Evolutionary conservation across 2,888 invertebrate genomes (phyloP).

Genomic region (Blera fallax): DNA sequence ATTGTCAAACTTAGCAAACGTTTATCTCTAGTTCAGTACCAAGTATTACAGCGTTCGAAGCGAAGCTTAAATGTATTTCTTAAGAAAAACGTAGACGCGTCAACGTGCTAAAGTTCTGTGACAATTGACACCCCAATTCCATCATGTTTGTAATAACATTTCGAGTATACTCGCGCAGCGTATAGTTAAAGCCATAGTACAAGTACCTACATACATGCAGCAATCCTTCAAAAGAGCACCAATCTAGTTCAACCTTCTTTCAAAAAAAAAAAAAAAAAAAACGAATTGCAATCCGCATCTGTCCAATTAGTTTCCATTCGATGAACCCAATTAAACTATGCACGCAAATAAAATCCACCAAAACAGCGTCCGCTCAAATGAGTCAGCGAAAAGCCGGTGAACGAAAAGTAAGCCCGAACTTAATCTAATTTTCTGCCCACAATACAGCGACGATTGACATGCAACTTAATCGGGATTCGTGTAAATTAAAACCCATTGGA

Average conservation of each 20-base stretch:
- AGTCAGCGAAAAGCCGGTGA: slow-evolving; percentile 19
- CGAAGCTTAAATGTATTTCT: too few relatives aligned
- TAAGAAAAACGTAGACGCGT: too few relatives aligned
- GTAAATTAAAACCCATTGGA: slow-evolving; percentile 37
- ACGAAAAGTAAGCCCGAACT: slow-evolving; percentile 2
- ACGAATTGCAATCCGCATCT: background rate
- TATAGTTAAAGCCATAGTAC: too few relatives aligned
- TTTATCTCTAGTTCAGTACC: too few relatives aligned
- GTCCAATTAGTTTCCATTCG: slow-evolving; percentile 27
- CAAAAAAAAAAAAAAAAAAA: background rate
- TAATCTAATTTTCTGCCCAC: slow-evolving; percentile 59
- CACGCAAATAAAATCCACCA: slow-evolving; percentile 19
- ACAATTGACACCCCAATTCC: too few relatives aligned
- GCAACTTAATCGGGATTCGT: slow-evolving; percentile 45
- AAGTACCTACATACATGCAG: too few relatives aligned
- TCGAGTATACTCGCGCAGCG: too few relatives aligned
- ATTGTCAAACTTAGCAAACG: too few relatives aligned
- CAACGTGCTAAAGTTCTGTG: too few relatives aligned
- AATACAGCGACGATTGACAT: slow-evolving; percentile 19
- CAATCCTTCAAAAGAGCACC: background rate
- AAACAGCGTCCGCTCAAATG: slow-evolving; percentile 1
- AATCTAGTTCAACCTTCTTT: background rate
- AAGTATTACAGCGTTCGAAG: too few relatives aligned
- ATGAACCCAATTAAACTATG: slow-evolving; percentile 43
- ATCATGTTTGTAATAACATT: too few relatives aligned